phyloP scores from a whole-genome alignment of 2,888 invertebrate genomes.

The Lacanobia oleracea region DNA sequence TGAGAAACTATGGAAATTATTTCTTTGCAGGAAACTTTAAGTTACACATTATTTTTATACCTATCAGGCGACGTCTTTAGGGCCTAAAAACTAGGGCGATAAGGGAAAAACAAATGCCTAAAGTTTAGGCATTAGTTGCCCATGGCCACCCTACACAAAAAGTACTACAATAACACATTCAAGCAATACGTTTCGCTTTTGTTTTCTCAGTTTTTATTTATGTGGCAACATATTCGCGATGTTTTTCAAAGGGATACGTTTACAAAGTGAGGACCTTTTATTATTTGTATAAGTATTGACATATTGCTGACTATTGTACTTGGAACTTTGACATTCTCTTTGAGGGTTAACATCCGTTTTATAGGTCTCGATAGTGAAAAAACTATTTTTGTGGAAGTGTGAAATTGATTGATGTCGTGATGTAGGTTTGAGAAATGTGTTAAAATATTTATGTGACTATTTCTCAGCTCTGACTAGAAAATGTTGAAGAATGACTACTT shows the following conservation, averaged over 20 bases:
- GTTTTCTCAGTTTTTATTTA: constrained; percentile 64
- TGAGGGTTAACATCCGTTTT: constrained; percentile 46
- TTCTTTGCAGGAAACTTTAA: too few species aligned
- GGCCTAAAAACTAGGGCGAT: too few species aligned
- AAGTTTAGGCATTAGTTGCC: too few species aligned
- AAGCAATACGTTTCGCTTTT: constrained; percentile 60
- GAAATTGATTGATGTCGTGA: constrained; percentile 19
- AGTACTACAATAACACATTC: constrained; percentile 56
- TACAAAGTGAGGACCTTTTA: constrained; percentile 46
- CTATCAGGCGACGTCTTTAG: too few species aligned
- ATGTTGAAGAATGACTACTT: not conserved
- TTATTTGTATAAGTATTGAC: constrained; percentile 59
- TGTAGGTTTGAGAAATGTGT: constrained; percentile 7
- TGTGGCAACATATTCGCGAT: constrained; percentile 51
- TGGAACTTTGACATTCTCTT: constrained; percentile 27
- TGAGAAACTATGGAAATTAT: too few species aligned
- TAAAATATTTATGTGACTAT: not conserved
- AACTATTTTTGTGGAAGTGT: constrained; percentile 16
- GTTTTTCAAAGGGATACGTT: constrained; percentile 59
- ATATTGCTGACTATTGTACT: constrained; percentile 46
- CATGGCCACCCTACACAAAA: constrained; percentile 40
- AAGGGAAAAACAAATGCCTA: too few species aligned
- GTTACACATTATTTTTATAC: too few species aligned
- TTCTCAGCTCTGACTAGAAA: not conserved
- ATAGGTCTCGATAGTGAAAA: constrained; percentile 29